Conservation (phyloP, 1,140 invertebrate species). For the Drosophila pallidifrons region DNA sequence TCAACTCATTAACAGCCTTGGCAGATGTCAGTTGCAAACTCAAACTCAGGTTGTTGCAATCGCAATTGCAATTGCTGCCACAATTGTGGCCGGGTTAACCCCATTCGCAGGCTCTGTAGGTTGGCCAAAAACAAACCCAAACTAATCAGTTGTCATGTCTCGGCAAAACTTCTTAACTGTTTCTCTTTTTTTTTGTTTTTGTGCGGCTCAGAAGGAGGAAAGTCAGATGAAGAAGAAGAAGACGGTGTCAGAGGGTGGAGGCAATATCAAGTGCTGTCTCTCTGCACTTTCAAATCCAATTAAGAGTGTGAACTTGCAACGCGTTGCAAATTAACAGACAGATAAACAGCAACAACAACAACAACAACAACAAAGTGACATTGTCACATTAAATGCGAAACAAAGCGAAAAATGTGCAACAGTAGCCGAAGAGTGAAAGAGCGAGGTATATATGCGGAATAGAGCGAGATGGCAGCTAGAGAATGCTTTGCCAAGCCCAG, state of each 20-base stretch:
- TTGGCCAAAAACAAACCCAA: conserved; percentile 43
- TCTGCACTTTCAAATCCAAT: conserved; percentile 79
- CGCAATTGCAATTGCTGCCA: neutral
- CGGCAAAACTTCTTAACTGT: conserved; percentile 32
- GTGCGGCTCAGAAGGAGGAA: neutral
- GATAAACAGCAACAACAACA: conserved; percentile 55
- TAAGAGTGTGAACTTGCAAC: conserved; percentile 79
- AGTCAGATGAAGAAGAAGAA: conserved; percentile 3
- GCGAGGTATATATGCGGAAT: conserved; percentile 2
- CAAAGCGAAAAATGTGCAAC: conserved; percentile 76
- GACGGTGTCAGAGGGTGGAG: neutral
- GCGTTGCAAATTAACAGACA: conserved; percentile 73
- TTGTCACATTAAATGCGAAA: conserved; percentile 76
- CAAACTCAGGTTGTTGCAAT: too few species aligned
- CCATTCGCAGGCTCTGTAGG: conserved; percentile 55
- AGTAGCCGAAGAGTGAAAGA: conserved; percentile 49
- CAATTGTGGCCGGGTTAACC: conserved; percentile 54
- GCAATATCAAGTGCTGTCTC: conserved; percentile 22
- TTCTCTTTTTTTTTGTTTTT: neutral
- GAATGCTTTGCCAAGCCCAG: conserved; percentile 65
- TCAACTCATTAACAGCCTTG: conserved; percentile 49
- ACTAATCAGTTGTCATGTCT: conserved; percentile 74
- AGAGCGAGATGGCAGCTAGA: conserved; percentile 3
- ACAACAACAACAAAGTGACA: conserved; percentile 61
- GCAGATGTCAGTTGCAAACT: conserved; percentile 18